A percentile compares a stretch with the other conserved stretches of the same genome.
phyloP scores from a whole-genome alignment of 2,113 vertebrate genomes.

The Atractosteus spatula region DNA sequence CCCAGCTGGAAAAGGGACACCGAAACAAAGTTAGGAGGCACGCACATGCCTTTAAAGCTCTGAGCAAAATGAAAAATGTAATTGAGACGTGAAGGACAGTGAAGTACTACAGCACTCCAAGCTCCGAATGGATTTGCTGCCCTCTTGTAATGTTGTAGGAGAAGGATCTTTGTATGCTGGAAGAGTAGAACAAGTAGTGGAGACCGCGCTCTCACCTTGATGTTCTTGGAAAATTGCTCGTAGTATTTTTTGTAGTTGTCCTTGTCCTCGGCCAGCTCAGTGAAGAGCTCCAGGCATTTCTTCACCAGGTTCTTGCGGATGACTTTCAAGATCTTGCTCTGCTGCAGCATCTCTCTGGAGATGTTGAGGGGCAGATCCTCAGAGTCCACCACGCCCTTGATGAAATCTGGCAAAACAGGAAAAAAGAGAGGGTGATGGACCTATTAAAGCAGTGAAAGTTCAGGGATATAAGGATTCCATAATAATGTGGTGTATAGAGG shows the following conservation, averaged over 20 bases:
- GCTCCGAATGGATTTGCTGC: too few species aligned
- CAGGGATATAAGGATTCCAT: too few species aligned
- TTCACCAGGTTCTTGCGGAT: constrained; percentile 96
- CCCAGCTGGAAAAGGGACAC: constrained; percentile 73
- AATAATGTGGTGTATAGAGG: too few species aligned
- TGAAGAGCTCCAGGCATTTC: constrained; percentile 92
- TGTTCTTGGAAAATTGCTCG: constrained; percentile 96
- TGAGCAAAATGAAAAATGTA: too few species aligned
- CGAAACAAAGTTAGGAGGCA: not conserved
- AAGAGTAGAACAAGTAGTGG: too few species aligned
- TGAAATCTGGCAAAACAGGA: constrained; percentile 70
- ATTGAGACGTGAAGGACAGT: too few species aligned
- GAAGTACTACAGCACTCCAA: too few species aligned
- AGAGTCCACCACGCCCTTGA: constrained; percentile 93
- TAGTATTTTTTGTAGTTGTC: constrained; percentile 97
- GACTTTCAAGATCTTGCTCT: constrained; percentile 96
- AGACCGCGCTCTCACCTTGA: constrained; percentile 71
- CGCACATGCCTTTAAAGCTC: too few species aligned
- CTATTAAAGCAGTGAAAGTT: too few species aligned
- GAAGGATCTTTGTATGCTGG: not conserved
- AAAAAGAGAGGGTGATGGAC: constrained; percentile 16
- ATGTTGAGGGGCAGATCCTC: constrained; percentile 95
- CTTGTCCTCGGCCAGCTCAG: constrained; percentile 87
- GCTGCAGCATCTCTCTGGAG: constrained; percentile 95
- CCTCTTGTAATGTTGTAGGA: not conserved